A percentile compares a stretch with the other conserved stretches of the same genome.
These are phyloP conservation scores for Anthopleura xanthogrammica DNA, from an alignment of 92 coral and sea anemone genomes.

Conservation along the genomic window DNA sequence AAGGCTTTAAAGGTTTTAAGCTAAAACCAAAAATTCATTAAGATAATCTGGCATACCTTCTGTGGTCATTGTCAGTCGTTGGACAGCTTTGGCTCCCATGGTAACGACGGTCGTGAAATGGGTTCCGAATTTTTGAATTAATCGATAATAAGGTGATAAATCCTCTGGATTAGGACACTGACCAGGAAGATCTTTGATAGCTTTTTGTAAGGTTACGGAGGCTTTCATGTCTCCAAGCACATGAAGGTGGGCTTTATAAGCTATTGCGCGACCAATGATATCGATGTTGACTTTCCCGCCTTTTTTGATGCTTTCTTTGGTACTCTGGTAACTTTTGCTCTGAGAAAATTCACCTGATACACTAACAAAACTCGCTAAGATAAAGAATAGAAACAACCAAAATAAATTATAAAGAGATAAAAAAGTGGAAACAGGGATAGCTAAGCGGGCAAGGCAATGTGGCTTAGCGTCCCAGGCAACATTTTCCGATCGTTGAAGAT, in stretches of 20 bases:
- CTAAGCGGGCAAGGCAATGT: too few species aligned
- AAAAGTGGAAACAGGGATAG: neutral
- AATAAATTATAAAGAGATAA: neutral
- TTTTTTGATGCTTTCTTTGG: constrained; percentile 10
- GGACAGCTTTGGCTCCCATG: constrained; percentile 7
- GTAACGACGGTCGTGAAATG: neutral
- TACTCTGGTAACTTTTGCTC: neutral
- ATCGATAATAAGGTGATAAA: neutral
- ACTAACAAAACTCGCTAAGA: neutral
- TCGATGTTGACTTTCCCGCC: constrained; percentile 9
- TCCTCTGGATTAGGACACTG: neutral
- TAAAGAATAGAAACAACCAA: neutral
- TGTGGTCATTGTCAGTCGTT: constrained; percentile 6
- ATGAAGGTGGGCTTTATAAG: neutral
- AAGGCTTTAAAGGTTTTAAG: too few species aligned
- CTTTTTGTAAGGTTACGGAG: neutral
- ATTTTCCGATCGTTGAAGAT: too few species aligned
- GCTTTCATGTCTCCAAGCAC: neutral
- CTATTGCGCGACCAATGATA: constrained; percentile 1
- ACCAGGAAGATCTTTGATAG: neutral
- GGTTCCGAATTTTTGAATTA: constrained; percentile 7
- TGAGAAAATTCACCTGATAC: neutral
- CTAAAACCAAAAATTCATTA: too few species aligned
- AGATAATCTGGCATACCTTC: neutral
- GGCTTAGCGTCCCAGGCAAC: too few species aligned